Evolutionary conservation across 92 coral and sea anemone species (phyloP).

Genomic region (Zoanthus gigantus): DNA sequence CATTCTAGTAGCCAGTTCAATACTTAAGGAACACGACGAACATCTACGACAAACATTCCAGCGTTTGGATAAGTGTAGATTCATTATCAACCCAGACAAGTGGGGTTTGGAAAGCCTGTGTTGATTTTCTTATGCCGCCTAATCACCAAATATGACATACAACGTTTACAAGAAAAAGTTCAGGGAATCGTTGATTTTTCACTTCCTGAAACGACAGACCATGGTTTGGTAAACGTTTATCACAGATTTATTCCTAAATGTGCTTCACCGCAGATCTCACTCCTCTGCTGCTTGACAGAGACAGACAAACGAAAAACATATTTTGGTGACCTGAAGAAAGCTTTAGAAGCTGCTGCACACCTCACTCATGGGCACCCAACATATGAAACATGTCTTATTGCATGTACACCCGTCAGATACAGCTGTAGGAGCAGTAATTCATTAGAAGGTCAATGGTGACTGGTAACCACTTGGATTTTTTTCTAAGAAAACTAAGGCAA

Average conservation of each 20-base stretch:
- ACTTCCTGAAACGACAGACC: not conserved
- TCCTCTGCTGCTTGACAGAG: not conserved
- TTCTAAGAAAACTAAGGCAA: not conserved
- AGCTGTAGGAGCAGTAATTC: not conserved
- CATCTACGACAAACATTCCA: constrained; percentile 25
- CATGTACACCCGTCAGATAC: not conserved
- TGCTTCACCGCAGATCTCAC: not conserved
- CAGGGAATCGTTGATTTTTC: constrained; percentile 28
- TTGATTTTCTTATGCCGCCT: constrained; percentile 13
- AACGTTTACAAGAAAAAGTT: constrained; percentile 17
- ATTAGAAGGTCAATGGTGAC: not conserved
- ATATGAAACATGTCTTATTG: no score
- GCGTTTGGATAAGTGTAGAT: constrained; percentile 12
- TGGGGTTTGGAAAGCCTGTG: not conserved
- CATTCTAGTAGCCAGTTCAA: constrained; percentile 13
- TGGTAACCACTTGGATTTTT: not conserved
- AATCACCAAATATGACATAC: not conserved
- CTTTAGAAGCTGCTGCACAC: not conserved
- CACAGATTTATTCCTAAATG: not conserved
- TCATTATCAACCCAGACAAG: constrained; percentile 31
- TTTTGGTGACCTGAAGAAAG: not conserved
- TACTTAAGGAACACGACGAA: constrained; percentile 1
- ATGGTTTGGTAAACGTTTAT: not conserved
- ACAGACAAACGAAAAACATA: not conserved
- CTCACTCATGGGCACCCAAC: no score